Conservation (phyloP, 2,888 invertebrate species). For the Agrotis puta region DNA sequence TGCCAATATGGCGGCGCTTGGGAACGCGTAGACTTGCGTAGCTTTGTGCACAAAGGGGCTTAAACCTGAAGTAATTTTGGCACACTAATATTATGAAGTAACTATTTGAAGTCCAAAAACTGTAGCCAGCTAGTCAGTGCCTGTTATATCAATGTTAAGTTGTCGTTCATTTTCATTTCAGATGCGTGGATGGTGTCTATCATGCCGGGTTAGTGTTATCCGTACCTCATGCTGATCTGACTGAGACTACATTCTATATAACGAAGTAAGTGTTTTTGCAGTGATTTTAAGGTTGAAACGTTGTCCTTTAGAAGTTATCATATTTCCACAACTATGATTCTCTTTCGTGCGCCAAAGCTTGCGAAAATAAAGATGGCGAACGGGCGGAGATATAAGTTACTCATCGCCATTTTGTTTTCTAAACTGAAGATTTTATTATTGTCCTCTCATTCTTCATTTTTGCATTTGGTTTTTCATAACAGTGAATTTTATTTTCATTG, state of each 20-base stretch:
- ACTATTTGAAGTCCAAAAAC: background rate
- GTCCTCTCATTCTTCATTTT: background rate
- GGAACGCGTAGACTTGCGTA: too few species aligned
- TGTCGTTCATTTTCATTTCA: constrained; percentile 25
- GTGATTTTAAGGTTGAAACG: too few species aligned
- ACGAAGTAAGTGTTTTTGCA: background rate
- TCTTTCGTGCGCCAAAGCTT: background rate
- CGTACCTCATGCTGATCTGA: background rate
- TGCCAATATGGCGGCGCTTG: background rate
- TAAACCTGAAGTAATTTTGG: too few species aligned
- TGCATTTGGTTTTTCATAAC: background rate
- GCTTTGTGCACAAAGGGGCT: too few species aligned
- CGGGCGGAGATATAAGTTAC: too few species aligned
- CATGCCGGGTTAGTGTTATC: background rate
- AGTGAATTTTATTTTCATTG: background rate
- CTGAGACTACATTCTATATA: background rate
- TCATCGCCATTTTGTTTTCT: background rate
- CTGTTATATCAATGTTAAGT: background rate
- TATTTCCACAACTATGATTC: background rate
- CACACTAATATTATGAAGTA: too few species aligned
- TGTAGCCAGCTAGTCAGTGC: background rate
- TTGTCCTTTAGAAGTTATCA: constrained; percentile 1
- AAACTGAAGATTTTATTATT: background rate
- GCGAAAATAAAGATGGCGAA: constrained; percentile 12
- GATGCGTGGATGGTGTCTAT: background rate